phyloP scores from a whole-genome alignment of 2,888 invertebrate species.

The Cacoxenus indagator region DNA sequence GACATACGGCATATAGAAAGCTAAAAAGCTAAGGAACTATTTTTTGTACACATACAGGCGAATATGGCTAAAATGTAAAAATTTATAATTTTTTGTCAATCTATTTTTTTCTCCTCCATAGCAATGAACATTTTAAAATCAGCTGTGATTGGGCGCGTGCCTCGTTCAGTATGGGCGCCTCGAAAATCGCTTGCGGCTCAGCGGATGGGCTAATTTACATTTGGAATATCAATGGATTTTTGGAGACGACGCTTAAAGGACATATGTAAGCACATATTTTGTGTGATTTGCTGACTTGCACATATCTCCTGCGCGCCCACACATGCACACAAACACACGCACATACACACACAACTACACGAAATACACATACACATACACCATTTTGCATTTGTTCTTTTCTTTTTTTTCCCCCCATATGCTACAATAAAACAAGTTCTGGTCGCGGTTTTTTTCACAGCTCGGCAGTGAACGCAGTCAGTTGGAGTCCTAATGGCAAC shows the following conservation, averaged over 20 bases:
- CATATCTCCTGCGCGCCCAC: not conserved
- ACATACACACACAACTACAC: slow-evolving; percentile 19
- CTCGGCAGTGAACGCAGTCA: slow-evolving; percentile 86
- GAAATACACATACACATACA: slow-evolving; percentile 18
- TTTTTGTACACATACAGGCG: not conserved
- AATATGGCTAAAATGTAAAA: not conserved
- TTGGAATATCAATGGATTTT: slow-evolving; percentile 86
- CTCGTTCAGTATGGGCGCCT: slow-evolving; percentile 91
- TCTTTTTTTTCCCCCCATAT: slow-evolving; percentile 34
- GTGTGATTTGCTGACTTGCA: not conserved
- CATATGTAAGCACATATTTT: slow-evolving; percentile 78
- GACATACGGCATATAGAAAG: too few species aligned
- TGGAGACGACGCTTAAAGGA: slow-evolving; percentile 85
- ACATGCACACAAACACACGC: not conserved
- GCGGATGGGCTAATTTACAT: slow-evolving; percentile 92
- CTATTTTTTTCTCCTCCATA: slow-evolving; percentile 67
- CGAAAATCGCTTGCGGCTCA: slow-evolving; percentile 91
- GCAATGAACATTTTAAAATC: slow-evolving; percentile 95
- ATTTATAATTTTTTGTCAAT: not conserved
- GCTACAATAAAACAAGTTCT: slow-evolving; percentile 45
- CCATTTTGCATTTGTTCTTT: slow-evolving; percentile 31
- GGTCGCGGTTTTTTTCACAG: slow-evolving; percentile 74
- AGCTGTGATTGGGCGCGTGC: slow-evolving; percentile 96
- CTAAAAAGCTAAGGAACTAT: too few species aligned
- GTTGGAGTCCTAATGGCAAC: slow-evolving; percentile 89